These are phyloP conservation scores for Gibbula magus DNA, from an alignment of 2,888 invertebrate genomes.

Conservation along the genomic window DNA sequence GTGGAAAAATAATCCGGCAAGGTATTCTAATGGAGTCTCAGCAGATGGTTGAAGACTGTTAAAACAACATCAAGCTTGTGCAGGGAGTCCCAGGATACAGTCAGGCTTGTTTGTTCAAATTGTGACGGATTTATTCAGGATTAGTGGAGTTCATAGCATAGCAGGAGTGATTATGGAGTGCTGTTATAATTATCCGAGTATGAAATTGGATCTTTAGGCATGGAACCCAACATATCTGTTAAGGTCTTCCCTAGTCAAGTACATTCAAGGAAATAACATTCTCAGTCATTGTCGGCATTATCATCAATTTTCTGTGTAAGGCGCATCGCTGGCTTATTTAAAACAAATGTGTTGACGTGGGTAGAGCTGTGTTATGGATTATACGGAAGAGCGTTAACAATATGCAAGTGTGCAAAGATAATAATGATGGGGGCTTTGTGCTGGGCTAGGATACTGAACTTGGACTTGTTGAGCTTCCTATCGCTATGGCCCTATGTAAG, in stretches of 20 bases:
- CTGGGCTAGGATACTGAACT: not conserved
- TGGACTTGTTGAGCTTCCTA: not conserved
- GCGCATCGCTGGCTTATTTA: not conserved
- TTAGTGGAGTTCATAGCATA: not conserved
- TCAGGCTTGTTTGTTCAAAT: slow-evolving; percentile 15
- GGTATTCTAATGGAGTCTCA: not conserved
- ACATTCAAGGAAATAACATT: slow-evolving; percentile 16
- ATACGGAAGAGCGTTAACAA: not conserved
- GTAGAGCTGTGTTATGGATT: slow-evolving; percentile 1
- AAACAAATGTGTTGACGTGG: slow-evolving; percentile 1
- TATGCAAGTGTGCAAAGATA: slow-evolving; percentile 9
- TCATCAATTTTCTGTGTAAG: slow-evolving; percentile 13
- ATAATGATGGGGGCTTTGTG: not conserved
- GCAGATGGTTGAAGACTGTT: not conserved
- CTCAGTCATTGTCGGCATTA: not conserved
- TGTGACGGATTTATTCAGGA: slow-evolving; percentile 1
- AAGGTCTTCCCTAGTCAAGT: not conserved
- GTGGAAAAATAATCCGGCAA: too few species aligned
- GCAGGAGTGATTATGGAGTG: not conserved
- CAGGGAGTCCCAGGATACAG: not conserved
- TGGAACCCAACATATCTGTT: not conserved
- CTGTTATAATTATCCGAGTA: not conserved
- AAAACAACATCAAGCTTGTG: slow-evolving; percentile 6
- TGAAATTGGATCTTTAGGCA: slow-evolving; percentile 5
- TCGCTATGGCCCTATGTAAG: slow-evolving; percentile 32